phyloP scores from a whole-genome alignment of 2,888 invertebrate genomes.

The Piscicola geometra region DNA sequence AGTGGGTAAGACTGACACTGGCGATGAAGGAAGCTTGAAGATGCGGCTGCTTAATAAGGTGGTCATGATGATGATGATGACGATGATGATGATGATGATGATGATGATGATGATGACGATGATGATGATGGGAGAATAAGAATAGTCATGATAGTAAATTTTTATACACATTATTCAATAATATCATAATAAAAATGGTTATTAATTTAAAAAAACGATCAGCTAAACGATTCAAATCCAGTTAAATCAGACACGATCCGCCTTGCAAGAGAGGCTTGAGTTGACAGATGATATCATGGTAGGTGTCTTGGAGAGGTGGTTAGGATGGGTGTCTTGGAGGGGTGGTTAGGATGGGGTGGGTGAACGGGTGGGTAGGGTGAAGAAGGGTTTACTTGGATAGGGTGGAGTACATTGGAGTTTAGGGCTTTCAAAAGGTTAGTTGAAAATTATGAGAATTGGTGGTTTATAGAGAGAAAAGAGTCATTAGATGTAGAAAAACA shows the following conservation, averaged over 20 bases:
- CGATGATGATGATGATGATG: slow-evolving; percentile 23
- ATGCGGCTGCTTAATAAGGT: not conserved
- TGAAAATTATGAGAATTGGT: no score
- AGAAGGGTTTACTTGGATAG: no score
- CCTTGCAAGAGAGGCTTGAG: slow-evolving; percentile 26
- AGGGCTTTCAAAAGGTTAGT: no score
- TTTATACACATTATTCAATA: no score
- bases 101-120: slow-evolving; percentile 20
- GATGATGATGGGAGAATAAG: slow-evolving; percentile 18
- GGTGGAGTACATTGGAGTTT: no score
- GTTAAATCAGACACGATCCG: slow-evolving; percentile 22
- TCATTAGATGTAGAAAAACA: no score
- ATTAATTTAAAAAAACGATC: no score
- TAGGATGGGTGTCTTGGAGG: not conserved
- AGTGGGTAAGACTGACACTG: not conserved
- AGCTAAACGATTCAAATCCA: no score
- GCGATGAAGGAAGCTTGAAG: not conserved
- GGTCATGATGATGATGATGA: slow-evolving; percentile 15
- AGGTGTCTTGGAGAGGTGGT: not conserved
- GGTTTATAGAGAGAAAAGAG: no score
- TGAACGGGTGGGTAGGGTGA: not conserved
- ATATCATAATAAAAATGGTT: no score
- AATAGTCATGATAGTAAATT: no score
- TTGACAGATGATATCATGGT: slow-evolving; percentile 25
- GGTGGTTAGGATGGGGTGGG: not conserved